Percentiles rank a stretch among this genome's conserved stretches.
These are phyloP conservation scores for Elegia similella DNA, from an alignment of 2,888 invertebrate genomes.

Conservation along the genomic window DNA sequence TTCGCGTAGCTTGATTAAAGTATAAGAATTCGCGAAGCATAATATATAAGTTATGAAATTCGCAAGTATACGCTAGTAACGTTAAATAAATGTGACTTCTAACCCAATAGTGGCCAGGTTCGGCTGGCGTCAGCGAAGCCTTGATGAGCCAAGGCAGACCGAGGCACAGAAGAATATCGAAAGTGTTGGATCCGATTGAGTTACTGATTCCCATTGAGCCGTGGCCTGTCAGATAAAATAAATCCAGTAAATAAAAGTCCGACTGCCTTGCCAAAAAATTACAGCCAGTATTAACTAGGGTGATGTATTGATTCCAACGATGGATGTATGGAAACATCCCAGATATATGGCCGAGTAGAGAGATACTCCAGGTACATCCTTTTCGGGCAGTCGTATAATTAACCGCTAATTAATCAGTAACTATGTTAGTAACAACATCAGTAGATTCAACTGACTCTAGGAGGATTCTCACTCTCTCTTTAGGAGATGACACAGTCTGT, in stretches of 20 bases:
- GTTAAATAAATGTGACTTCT: conserved; percentile 36
- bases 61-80: conserved; percentile 24
- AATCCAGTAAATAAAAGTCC: conserved; percentile 3
- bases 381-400: no score
- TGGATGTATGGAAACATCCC: no score
- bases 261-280: no score
- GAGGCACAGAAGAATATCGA: conserved; percentile 92
- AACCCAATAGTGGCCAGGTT: conserved; percentile 89
- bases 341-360: no score
- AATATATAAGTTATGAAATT: conserved; percentile 17
- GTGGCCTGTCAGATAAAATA: conserved; percentile 82
- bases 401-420: no score
- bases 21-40: conserved; percentile 10
- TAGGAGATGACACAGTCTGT: no score
- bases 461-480: no score
- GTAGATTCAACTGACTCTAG: no score
- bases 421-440: no score
- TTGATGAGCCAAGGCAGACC: conserved; percentile 95
- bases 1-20: not conserved
- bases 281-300: no score
- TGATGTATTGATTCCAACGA: no score
- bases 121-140: conserved; percentile 90
- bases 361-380: no score
- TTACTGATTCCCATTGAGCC: conserved; percentile 96
- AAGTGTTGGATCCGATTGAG: conserved; percentile 94